Conservation (phyloP, 2,888 invertebrate species). For the Diaprepes abbreviatus region DNA sequence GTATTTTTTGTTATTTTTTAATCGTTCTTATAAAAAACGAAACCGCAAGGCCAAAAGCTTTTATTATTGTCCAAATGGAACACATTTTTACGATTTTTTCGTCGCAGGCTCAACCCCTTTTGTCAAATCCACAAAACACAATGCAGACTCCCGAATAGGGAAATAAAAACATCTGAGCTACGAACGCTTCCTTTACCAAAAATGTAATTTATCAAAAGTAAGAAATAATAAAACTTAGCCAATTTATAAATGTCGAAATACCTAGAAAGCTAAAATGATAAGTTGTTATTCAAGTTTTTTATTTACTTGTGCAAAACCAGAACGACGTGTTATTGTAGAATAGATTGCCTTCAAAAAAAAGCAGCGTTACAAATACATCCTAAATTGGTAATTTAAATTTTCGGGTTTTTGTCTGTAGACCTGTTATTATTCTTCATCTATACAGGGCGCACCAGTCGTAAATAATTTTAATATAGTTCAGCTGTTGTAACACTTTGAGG, state of each 20-base stretch:
- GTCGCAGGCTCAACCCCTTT: slow-evolving; percentile 7
- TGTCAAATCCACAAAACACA: slow-evolving; percentile 17
- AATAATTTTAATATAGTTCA: too few species aligned
- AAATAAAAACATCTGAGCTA: slow-evolving; percentile 24
- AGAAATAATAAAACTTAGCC: slow-evolving; percentile 49
- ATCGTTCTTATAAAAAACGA: too few species aligned
- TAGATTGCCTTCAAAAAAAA: slow-evolving; percentile 34
- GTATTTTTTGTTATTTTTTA: too few species aligned
- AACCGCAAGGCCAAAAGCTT: too few species aligned
- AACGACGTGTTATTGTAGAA: slow-evolving; percentile 41
- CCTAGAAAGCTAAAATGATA: slow-evolving; percentile 50
- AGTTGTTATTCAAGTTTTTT: slow-evolving; percentile 46
- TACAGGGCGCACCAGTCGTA: background rate
- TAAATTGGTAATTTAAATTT: slow-evolving; percentile 34
- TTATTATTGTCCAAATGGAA: background rate
- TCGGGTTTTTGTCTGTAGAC: background rate
- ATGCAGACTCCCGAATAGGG: background rate
- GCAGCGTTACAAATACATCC: slow-evolving; percentile 30
- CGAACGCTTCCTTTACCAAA: slow-evolving; percentile 35
- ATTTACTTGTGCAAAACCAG: slow-evolving; percentile 33
- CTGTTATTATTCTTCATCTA: background rate
- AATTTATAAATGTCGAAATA: slow-evolving; percentile 50
- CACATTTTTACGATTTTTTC: background rate
- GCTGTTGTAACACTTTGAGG: too few species aligned
- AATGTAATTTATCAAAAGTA: slow-evolving; percentile 47